phyloP scores from a whole-genome alignment of 2,888 invertebrate species.

The Chloroclystis v-ata region DNA sequence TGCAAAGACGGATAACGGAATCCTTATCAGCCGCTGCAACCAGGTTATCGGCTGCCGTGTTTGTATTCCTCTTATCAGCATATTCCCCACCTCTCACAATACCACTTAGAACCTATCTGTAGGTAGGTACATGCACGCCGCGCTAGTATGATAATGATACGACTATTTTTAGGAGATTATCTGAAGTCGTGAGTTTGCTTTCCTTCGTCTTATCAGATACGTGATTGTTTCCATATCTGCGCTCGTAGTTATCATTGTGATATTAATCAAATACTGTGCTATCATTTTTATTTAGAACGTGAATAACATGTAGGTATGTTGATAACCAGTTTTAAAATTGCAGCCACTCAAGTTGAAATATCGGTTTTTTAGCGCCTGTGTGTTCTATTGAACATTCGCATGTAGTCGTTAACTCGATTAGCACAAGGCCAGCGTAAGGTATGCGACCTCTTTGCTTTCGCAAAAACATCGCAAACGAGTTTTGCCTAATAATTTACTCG shows the following conservation, averaged over 20 bases:
- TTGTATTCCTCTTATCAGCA: conserved; percentile 60
- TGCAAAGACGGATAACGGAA: conserved; percentile 43
- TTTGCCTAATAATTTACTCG: conserved; percentile 47
- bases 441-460: conserved; percentile 63
- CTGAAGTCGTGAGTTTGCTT: conserved; percentile 36
- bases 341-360: conserved; percentile 38
- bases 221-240: conserved; percentile 38
- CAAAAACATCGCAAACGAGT: conserved; percentile 48
- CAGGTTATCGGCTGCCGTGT: conserved; percentile 71
- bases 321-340: conserved; percentile 38
- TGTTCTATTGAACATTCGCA: conserved; percentile 59
- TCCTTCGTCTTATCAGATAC: conserved; percentile 35
- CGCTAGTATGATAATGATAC: conserved; percentile 51
- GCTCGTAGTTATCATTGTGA: conserved; percentile 31
- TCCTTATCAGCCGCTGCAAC: conserved; percentile 61
- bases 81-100: conserved; percentile 54
- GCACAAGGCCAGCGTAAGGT: conserved; percentile 68
- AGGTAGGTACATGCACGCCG: conserved; percentile 39
- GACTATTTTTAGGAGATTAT: conserved; percentile 56
- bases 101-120: conserved; percentile 56
- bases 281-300: conserved; percentile 42
- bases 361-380: conserved; percentile 47
- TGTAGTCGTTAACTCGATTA: conserved; percentile 68
- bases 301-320: conserved; percentile 26
- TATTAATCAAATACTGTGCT: conserved; percentile 28